phyloP scores from a whole-genome alignment of 2,888 invertebrate species.

The Lottia gigantea region DNA sequence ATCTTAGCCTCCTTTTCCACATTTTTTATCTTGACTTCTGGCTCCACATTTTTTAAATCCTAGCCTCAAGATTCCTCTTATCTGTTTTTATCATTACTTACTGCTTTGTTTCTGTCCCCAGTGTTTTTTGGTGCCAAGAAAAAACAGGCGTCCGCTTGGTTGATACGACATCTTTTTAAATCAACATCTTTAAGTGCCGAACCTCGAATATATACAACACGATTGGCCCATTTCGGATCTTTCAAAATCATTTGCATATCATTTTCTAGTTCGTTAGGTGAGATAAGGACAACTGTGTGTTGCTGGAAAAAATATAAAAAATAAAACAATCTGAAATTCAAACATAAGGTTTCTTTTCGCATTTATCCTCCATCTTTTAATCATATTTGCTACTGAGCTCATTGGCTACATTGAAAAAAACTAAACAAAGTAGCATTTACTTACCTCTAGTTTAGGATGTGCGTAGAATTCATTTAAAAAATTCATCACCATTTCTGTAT shows the following conservation, averaged over 20 bases:
- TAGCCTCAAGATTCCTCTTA: too few relatives aligned
- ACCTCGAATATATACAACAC: constrained; percentile 96
- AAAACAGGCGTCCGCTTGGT: constrained; percentile 97
- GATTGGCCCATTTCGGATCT: constrained; percentile 93
- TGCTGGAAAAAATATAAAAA: constrained; percentile 74
- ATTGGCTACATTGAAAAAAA: not conserved
- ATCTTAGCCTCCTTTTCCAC: too few relatives aligned
- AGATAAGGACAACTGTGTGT: constrained; percentile 91
- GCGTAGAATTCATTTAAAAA: constrained; percentile 99
- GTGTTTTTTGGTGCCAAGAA: constrained; percentile 95
- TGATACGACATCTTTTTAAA: constrained; percentile 92
- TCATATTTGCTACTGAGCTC: not conserved
- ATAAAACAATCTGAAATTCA: not conserved
- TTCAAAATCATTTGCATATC: constrained; percentile 98
- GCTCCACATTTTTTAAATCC: not conserved
- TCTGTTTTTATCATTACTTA: constrained; percentile 65
- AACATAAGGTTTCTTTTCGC: not conserved
- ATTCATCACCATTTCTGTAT: constrained; percentile 97
- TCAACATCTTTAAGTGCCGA: constrained; percentile 96
- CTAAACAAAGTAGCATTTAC: not conserved
- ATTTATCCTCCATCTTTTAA: not conserved
- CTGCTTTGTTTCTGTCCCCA: constrained; percentile 94
- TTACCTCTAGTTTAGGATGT: constrained; percentile 84
- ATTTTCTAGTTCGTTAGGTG: constrained; percentile 96
- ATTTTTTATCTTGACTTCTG: too few relatives aligned